phyloP scores from a whole-genome alignment of 2,888 invertebrate genomes.

The Reticulitermes lucifugus region DNA sequence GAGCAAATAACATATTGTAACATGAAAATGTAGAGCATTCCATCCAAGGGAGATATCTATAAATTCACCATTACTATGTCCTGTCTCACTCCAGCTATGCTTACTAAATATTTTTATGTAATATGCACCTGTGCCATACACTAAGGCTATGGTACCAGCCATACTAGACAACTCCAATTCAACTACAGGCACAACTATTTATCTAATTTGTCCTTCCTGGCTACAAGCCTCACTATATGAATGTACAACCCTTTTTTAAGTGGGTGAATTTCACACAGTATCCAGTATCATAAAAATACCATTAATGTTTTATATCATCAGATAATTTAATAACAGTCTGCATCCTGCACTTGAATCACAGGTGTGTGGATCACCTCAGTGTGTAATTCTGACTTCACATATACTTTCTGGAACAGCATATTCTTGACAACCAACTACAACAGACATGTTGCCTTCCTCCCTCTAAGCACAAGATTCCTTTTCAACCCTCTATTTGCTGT shows the following conservation, averaged over 20 bases:
- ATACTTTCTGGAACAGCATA: background rate
- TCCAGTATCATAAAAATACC: background rate
- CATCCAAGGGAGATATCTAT: too few species aligned
- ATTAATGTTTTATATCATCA: background rate
- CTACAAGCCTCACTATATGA: background rate
- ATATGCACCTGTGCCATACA: background rate
- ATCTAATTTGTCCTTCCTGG: background rate
- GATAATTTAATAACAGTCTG: conserved; percentile 2
- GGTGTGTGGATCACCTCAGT: background rate
- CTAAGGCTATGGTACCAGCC: background rate
- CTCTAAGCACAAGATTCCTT: conserved; percentile 61
- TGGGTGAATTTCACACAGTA: background rate
- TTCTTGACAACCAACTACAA: conserved; percentile 18
- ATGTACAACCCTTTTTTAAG: background rate
- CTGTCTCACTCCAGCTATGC: too few species aligned
- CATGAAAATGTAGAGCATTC: too few species aligned
- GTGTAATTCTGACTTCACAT: background rate
- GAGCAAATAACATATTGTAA: too few species aligned
- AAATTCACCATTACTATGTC: too few species aligned
- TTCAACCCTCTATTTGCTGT: conserved; percentile 65
- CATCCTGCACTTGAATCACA: background rate
- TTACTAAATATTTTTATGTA: too few species aligned
- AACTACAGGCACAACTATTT: background rate
- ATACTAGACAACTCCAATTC: background rate
- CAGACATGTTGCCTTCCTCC: conserved; percentile 51